Evolutionary conservation across 2,113 vertebrate species (phyloP).

Genomic region (Apteryx owenii): DNA sequence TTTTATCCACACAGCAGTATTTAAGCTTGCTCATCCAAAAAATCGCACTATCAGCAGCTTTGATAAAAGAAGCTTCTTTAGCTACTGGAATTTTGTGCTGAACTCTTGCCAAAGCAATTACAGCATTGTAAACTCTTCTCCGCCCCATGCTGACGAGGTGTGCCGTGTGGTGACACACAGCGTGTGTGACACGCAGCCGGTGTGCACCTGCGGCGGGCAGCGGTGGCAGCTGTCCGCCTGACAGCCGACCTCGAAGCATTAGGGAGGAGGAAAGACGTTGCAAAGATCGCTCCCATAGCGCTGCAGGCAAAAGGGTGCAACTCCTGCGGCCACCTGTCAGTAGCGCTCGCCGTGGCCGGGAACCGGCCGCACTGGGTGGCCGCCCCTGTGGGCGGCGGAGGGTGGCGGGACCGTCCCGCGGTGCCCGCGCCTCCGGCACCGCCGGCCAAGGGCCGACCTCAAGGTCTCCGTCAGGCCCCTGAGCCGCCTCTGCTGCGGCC

Average conservation of each 20-base stretch:
- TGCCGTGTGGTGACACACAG: too few species aligned
- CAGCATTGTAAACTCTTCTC: neutral
- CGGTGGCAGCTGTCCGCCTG: too few species aligned
- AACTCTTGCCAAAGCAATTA: neutral
- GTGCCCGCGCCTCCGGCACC: too few species aligned
- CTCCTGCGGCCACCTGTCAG: neutral
- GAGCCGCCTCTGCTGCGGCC: neutral
- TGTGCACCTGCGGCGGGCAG: too few species aligned
- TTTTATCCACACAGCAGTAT: neutral
- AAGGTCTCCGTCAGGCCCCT: too few species aligned
- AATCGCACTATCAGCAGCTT: neutral
- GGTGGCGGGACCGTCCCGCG: too few species aligned
- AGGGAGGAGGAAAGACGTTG: rapidly evolving
- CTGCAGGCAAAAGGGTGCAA: neutral
- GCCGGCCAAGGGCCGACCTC: too few species aligned
- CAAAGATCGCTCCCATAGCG: rapidly evolving
- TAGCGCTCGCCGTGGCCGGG: neutral
- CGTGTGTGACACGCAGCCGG: too few species aligned
- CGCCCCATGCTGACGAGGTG: too few species aligned
- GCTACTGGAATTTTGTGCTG: rapidly evolving
- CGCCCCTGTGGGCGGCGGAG: too few species aligned
- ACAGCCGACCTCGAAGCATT: too few species aligned
- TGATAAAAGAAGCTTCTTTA: neutral
- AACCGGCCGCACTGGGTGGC: neutral
- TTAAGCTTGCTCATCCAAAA: neutral